Percentiles rank a stretch among this genome's conserved stretches.
These are phyloP conservation scores for Papilio xuthus DNA, from an alignment of 1,140 invertebrate species.

Conservation along the genomic window DNA sequence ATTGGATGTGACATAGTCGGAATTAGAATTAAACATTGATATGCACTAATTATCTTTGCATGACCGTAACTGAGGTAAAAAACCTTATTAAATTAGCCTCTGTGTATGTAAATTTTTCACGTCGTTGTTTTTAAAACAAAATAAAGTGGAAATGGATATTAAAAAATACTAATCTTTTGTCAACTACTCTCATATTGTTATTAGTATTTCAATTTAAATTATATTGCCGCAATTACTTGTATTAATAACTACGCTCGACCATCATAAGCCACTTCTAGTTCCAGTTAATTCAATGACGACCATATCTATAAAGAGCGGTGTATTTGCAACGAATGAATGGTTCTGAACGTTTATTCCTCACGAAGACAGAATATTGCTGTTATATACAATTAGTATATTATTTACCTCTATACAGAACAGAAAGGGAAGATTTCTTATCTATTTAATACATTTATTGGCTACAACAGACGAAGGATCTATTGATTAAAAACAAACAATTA, in stretches of 20 bases:
- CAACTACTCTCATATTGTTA: too few species aligned
- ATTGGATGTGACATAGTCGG: conserved; percentile 7
- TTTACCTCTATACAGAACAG: not conserved
- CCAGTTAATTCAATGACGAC: not conserved
- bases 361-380: not conserved
- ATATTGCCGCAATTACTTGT: too few species aligned
- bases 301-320: conserved; percentile 42
- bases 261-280: not conserved
- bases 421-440: not conserved
- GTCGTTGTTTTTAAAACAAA: too few species aligned
- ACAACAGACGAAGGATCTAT: not conserved
- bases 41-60: not conserved
- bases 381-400: conserved; percentile 3
- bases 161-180: too few species aligned
- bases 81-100: not conserved
- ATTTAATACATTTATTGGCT: not conserved
- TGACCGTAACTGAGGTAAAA: not conserved
- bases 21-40: not conserved
- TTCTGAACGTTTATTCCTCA: conserved; percentile 2
- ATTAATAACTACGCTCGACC: not conserved
- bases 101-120: too few species aligned
- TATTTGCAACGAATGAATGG: conserved; percentile 42
- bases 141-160: too few species aligned
- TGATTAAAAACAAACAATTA: too few species aligned
- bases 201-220: too few species aligned